Percentiles rank a stretch among this genome's conserved stretches.
phyloP scores from a whole-genome alignment of 1,140 invertebrate genomes.

The Drosophila ohnishii region DNA sequence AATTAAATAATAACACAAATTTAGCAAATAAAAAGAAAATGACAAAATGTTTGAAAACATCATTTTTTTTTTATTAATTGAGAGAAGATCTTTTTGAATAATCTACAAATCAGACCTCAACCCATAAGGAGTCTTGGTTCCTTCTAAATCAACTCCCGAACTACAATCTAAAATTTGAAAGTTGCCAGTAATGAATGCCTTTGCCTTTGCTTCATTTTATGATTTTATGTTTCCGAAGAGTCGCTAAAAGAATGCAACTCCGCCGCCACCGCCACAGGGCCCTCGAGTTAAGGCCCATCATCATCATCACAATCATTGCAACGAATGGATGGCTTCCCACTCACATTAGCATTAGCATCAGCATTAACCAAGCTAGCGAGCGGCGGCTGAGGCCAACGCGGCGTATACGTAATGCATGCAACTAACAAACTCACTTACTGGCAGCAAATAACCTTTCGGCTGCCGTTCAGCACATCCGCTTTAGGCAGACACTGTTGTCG shows the following conservation, averaged over 20 bases:
- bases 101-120: background rate
- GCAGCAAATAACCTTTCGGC: slow-evolving; percentile 41
- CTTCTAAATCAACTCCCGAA: slow-evolving; percentile 19
- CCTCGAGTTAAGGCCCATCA: slow-evolving; percentile 44
- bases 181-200: slow-evolving; percentile 29
- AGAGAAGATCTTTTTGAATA: too few species aligned
- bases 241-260: slow-evolving; percentile 18
- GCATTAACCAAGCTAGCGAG: slow-evolving; percentile 27
- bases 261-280: slow-evolving; percentile 2
- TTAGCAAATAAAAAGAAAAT: too few species aligned
- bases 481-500: slow-evolving; percentile 39
- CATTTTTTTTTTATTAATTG: too few species aligned
- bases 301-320: slow-evolving; percentile 17
- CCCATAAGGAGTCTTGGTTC: slow-evolving; percentile 9
- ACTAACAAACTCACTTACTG: slow-evolving; percentile 21
- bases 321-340: slow-evolving; percentile 62
- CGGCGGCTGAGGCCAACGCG: slow-evolving; percentile 24
- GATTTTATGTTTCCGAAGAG: slow-evolving; percentile 27
- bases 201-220: slow-evolving; percentile 17
- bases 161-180: slow-evolving; percentile 55
- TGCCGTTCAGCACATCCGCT: slow-evolving; percentile 61
- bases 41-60: too few species aligned
- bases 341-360: slow-evolving; percentile 47
- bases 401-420: slow-evolving; percentile 68
- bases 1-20: too few species aligned